phyloP scores from a whole-genome alignment of 2,888 invertebrate genomes.

The Kuschelorhynchus macadamiae region DNA sequence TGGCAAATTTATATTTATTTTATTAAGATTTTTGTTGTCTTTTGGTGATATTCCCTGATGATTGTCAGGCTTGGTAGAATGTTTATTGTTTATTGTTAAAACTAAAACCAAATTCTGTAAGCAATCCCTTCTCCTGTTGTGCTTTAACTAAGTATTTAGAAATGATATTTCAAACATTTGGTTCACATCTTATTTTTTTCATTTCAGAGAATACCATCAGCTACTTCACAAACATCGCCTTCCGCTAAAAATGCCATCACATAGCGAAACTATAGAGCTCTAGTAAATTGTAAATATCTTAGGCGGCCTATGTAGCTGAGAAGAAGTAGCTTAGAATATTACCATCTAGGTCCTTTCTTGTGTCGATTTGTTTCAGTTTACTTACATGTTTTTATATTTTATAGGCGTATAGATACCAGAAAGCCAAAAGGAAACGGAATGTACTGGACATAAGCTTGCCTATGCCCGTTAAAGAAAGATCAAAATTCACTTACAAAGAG shows the following conservation, averaged over 20 bases:
- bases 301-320: not conserved
- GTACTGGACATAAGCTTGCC: slow-evolving; percentile 59
- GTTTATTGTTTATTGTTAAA: too few relatives aligned
- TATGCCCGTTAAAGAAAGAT: slow-evolving; percentile 54
- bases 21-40: too few relatives aligned
- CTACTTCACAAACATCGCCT: slow-evolving; percentile 63
- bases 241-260: slow-evolving; percentile 38
- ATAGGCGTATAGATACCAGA: slow-evolving; percentile 64
- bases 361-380: slow-evolving; percentile 1
- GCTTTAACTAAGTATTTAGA: too few relatives aligned
- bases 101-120: too few relatives aligned
- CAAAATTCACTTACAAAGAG: slow-evolving; percentile 23
- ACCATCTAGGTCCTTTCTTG: not conserved
- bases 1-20: too few relatives aligned
- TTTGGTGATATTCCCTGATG: too few relatives aligned
- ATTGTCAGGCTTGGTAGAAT: too few relatives aligned
- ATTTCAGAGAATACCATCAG: slow-evolving; percentile 65
- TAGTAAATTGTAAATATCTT: slow-evolving; percentile 40
- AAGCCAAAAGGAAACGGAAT: slow-evolving; percentile 63
- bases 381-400: slow-evolving; percentile 54
- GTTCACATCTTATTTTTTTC: too few relatives aligned
- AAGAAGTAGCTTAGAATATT: not conserved
- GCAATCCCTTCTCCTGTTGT: too few relatives aligned
- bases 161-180: too few relatives aligned
- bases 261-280: slow-evolving; percentile 20